phyloP scores from a whole-genome alignment of 2,113 vertebrate genomes.

The Taxidea taxus region DNA sequence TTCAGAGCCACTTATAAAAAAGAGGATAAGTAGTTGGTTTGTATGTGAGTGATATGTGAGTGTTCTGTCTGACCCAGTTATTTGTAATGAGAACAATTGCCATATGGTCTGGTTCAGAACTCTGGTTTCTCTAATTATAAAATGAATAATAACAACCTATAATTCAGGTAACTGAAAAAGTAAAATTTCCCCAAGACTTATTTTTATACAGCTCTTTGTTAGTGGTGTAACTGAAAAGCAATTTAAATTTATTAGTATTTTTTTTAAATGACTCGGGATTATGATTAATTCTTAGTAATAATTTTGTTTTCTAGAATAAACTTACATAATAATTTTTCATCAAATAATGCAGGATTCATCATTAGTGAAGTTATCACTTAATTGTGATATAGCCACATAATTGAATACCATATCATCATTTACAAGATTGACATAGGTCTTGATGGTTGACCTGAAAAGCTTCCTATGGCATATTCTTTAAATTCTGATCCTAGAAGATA shows the following conservation, averaged over 20 bases:
- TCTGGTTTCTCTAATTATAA: background rate
- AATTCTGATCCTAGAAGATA: background rate
- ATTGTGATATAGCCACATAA: background rate
- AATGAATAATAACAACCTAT: background rate
- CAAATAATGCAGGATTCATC: background rate
- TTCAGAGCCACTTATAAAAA: background rate
- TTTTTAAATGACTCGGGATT: background rate
- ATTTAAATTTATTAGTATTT: background rate
- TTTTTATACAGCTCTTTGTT: slow-evolving; percentile 1
- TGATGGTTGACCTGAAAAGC: background rate
- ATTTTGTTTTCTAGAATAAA: slow-evolving; percentile 28
- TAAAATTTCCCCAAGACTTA: background rate
- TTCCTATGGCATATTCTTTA: background rate
- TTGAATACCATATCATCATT: background rate
- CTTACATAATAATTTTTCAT: background rate
- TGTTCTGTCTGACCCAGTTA: background rate
- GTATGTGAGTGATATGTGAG: background rate
- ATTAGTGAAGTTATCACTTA: background rate
- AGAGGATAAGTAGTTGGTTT: background rate
- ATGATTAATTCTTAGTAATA: background rate
- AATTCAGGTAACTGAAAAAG: background rate
- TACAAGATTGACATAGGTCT: background rate
- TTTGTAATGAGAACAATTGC: background rate
- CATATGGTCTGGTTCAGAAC: background rate
- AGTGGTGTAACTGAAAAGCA: background rate